Evolutionary conservation across 1,140 invertebrate genomes (phyloP), one percentile per base, ranked within the genome.

Genomic region (Brachionus sp.): DNA sequence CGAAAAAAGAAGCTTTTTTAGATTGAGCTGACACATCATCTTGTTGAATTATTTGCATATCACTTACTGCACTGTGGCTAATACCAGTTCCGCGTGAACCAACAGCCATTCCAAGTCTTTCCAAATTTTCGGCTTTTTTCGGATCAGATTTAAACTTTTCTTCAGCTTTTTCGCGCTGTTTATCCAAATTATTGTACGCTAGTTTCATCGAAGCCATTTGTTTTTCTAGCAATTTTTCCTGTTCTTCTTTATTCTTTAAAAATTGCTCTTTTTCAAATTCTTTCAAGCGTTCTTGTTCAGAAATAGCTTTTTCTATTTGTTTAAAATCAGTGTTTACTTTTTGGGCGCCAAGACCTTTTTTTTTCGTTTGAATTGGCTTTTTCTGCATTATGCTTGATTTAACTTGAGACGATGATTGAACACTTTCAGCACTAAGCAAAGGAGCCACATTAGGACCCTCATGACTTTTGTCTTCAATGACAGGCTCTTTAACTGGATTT

Each of bases 261-360:
- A 87, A 88, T 90, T 88, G 91, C 89, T 86, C 91, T 89, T 87
- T 87, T 50, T 85, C 85, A 50, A 86, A 86, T 42, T 87, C 86
- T 86, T 92, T 92, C 13, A 92, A 88, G 87, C 94, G 92, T 87
- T 95, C 94, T 35, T 92, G 91, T 85, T 94, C 91, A 84, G 93
- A 92, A 0, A 95, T 95, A 86, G 94, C 93, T 85, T 92, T 92
- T 89, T 98, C 97, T 62, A 98, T 92, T 86, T 97, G 96, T n/a
- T 93, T 93, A 89, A 99, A 99, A 89, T 98, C 96, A 12, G 91
- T 87, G 77, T 89, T 95, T 5, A 98, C 94, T 89, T 95, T 95
- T 80, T 95, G 96, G n/a, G 96, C 97, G 80, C 97, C 97, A n/a
- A 98, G 88, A 1, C 95, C 94, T 88, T 94, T 96, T 86, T 95